These are phyloP conservation scores for Neolamprologus cancellatus DNA, from an alignment of 2,113 vertebrate genomes.

Conservation along the genomic window DNA sequence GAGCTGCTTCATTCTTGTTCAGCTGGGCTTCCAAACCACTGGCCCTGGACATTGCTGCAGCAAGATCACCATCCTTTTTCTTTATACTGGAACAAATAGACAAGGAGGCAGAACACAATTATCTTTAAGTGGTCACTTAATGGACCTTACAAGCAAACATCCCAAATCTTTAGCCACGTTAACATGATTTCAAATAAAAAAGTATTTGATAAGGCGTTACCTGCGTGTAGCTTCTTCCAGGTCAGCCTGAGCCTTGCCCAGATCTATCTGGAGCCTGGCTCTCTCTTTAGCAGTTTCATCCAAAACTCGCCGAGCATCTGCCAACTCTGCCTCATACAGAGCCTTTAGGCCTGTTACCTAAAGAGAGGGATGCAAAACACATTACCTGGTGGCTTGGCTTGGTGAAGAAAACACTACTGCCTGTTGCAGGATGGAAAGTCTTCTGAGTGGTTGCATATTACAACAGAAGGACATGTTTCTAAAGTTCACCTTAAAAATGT, in stretches of 20 bases:
- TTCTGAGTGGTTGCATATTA: background rate
- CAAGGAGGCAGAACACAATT: background rate
- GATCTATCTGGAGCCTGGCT: constrained; percentile 88
- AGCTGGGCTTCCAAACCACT: constrained; percentile 83
- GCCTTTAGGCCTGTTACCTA: constrained; percentile 88
- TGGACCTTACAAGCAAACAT: background rate
- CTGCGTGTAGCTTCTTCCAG: constrained; percentile 82
- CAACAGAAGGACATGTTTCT: background rate
- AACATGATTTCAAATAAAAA: background rate
- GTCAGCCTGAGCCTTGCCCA: constrained; percentile 84
- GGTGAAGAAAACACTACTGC: background rate
- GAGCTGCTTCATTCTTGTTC: constrained; percentile 83
- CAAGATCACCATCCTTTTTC: constrained; percentile 86
- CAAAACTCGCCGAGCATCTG: constrained; percentile 85
- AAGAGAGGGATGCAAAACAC: background rate
- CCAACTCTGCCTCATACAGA: constrained; percentile 89
- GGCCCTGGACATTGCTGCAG: constrained; percentile 76
- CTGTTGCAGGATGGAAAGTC: background rate
- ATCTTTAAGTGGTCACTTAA: background rate
- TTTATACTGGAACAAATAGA: constrained; percentile 73
- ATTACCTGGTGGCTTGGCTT: background rate
- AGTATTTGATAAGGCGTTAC: constrained; percentile 13
- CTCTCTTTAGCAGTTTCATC: constrained; percentile 91
- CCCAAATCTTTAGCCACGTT: background rate
- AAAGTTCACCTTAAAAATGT: background rate